These are phyloP conservation scores for Heliconius charithonia DNA, from an alignment of 2,888 invertebrate species.

Conservation along the genomic window DNA sequence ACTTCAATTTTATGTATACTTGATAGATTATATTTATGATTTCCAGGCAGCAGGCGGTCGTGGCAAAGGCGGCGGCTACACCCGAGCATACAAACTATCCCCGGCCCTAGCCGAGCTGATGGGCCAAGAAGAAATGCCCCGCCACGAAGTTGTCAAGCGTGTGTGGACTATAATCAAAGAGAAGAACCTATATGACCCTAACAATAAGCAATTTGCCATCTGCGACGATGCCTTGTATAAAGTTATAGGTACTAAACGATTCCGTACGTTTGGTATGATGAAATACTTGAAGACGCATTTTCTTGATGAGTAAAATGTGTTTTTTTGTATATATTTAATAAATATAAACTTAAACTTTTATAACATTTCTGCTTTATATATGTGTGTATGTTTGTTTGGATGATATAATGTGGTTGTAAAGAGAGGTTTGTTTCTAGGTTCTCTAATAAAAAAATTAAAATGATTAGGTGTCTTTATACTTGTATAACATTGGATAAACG, in stretches of 20 bases:
- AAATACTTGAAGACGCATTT: slow-evolving; percentile 97
- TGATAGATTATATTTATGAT: neutral
- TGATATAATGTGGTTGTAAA: too few relatives aligned
- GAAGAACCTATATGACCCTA: slow-evolving; percentile 94
- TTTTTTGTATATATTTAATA: neutral
- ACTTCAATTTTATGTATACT: too few relatives aligned
- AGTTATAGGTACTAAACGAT: slow-evolving; percentile 95
- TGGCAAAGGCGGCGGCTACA: slow-evolving; percentile 90
- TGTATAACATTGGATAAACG: neutral
- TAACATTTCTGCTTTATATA: slow-evolving; percentile 16
- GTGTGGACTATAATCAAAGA: slow-evolving; percentile 96
- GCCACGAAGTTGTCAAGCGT: slow-evolving; percentile 94
- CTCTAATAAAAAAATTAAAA: too few relatives aligned
- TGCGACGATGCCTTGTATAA: slow-evolving; percentile 95
- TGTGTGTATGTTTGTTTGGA: neutral
- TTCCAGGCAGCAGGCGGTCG: slow-evolving; percentile 60
- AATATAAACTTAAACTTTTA: neutral
- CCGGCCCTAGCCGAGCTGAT: slow-evolving; percentile 93
- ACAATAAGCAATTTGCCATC: slow-evolving; percentile 97
- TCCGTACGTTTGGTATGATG: slow-evolving; percentile 98
- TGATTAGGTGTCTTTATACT: neutral
- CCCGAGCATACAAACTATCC: slow-evolving; percentile 92
- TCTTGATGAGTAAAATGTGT: slow-evolving; percentile 78
- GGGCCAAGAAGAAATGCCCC: slow-evolving; percentile 92
- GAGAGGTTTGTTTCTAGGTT: too few relatives aligned